These are phyloP conservation scores for Mycteria americana DNA, from an alignment of 2,797 vertebrate species.

Conservation along the genomic window DNA sequence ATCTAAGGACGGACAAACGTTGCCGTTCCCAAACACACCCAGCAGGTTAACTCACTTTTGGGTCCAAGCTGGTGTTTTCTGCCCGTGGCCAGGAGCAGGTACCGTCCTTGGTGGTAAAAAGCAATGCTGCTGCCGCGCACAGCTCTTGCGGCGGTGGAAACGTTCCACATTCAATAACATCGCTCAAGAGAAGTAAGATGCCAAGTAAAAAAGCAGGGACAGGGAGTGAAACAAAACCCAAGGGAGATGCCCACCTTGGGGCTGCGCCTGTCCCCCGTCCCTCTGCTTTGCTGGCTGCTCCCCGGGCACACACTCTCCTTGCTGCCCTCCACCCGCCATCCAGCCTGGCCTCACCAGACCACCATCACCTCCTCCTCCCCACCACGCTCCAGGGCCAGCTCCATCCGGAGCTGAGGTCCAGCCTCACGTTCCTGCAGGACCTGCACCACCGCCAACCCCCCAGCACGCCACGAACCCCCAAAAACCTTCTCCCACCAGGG, in stretches of 20 bases:
- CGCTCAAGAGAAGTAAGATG: not conserved
- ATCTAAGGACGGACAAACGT: rapidly evolving
- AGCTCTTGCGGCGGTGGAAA: not conserved
- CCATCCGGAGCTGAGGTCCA: not conserved
- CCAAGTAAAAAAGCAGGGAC: not conserved
- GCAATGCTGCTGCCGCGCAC: not conserved
- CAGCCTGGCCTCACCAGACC: not conserved
- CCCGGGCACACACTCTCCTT: not conserved
- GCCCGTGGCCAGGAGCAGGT: not conserved
- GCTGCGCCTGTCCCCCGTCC: not conserved
- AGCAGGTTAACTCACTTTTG: not conserved
- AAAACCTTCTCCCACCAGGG: not conserved
- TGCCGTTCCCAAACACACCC: not conserved
- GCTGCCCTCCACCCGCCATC: not conserved
- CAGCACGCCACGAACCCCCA: not conserved
- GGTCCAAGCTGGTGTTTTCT: not conserved
- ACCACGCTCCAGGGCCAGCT: not conserved
- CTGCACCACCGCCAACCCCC: not conserved
- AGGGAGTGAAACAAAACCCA: not conserved
- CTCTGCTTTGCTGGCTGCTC: not conserved
- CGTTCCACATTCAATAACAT: rapidly evolving
- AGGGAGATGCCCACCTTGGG: not conserved
- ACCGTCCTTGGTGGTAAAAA: not conserved
- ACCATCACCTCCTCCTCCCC: not conserved
- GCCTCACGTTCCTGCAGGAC: not conserved